Base-by-base conservation (phyloP, 2,797 vertebrate species). In the Anguilla marmorata region DNA sequence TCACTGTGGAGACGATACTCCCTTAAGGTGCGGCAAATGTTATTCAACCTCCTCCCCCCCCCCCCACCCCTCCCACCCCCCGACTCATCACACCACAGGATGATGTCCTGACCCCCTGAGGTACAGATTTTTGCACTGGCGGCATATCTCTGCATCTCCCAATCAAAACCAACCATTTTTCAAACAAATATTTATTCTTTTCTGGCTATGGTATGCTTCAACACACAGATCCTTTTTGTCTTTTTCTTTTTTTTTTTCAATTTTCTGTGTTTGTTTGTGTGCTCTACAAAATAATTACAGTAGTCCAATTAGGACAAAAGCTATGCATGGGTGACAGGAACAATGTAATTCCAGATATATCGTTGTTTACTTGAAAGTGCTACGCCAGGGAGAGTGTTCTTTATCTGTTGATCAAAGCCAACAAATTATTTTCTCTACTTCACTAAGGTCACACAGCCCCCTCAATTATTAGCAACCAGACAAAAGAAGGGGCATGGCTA, bases 231-330 rank as follows among this genome's bases (percentile, higher is more conserved):
- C 50, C 9, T 3, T 56, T 41, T 41, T 41, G 37, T 41, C 37
- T 41, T 41, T 41, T 41, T 41, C 37, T 41, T 41, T 41, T 41
- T 41, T 84, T 83, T 83, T 83, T 37, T 33, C 41, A 48, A 48
- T 82, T 82, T 82, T 82, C 33, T 76, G 72, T 41, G 72, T 41
- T 76, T 76, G 72, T 19, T 76, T 76, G 72, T 82, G 24, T 24
- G 45, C 50, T 82, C n/a, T 48, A 24, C 12, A 4, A 50, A 50
- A 50, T 41, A 6, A 82, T 82, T 48, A 24, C 79, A 1, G 11
- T n/a, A 24, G 79, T 21, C 45, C 16, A 48, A 50, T 82, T 45
- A 48, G 27, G 21, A 50, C 19, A 19, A 79, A 19, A 2, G 16
- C 21, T 9, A 82, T 50, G 45, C 41, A 82, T 50, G 21, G 79